phyloP scores from a whole-genome alignment of 2,888 invertebrate species.

The Agrochola circellaris region DNA sequence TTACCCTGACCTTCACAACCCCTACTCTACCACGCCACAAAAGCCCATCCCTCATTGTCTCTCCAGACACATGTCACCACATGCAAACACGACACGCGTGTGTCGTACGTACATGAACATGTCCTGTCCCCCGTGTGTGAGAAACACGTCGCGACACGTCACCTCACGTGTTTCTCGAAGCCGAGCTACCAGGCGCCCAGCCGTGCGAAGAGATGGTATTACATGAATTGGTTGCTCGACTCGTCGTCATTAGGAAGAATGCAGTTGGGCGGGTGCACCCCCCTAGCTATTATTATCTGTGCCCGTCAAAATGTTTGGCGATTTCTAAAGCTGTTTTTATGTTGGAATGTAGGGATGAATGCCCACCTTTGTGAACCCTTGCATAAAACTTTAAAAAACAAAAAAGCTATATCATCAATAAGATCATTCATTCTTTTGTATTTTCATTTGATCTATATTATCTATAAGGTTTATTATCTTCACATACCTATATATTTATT shows the following conservation, averaged over 20 bases:
- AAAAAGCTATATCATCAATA: too few species aligned
- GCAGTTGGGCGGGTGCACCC: conserved; percentile 30
- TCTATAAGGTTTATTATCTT: neutral
- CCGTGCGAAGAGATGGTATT: conserved; percentile 12
- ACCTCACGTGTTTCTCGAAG: conserved; percentile 61
- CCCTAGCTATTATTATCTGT: too few species aligned
- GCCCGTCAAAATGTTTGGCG: neutral
- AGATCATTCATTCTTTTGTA: too few species aligned
- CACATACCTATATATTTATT: neutral
- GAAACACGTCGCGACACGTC: conserved; percentile 61
- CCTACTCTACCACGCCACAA: neutral
- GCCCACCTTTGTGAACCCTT: neutral
- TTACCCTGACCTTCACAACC: conserved; percentile 31
- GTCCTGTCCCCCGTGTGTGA: conserved; percentile 46
- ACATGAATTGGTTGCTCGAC: conserved; percentile 24
- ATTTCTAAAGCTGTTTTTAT: neutral
- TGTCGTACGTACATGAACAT: neutral
- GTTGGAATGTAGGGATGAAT: neutral
- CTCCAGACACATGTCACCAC: conserved; percentile 29
- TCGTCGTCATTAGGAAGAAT: conserved; percentile 15
- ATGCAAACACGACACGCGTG: conserved; percentile 19
- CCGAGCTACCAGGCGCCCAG: conserved; percentile 57
- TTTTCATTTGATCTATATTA: too few species aligned
- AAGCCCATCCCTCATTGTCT: conserved; percentile 30
- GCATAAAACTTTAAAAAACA: neutral